These are phyloP conservation scores for Elymnias hypermnestra DNA, from an alignment of 1,140 invertebrate species.

Conservation along the genomic window DNA sequence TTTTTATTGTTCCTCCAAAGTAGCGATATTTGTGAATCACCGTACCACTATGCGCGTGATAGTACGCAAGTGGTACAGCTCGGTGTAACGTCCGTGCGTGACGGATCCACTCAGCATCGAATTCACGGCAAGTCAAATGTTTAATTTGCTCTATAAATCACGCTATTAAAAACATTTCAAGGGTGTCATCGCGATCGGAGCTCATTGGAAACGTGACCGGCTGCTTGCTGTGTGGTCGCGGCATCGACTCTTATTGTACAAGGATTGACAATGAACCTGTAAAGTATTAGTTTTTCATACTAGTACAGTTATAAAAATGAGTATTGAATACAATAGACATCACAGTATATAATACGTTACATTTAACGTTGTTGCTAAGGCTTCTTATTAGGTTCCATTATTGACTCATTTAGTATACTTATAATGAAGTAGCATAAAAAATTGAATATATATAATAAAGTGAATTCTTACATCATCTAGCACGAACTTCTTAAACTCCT, in stretches of 20 bases:
- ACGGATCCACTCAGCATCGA: constrained; percentile 68
- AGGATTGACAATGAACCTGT: background rate
- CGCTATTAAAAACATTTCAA: constrained; percentile 74
- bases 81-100: constrained; percentile 60
- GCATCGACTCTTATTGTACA: background rate
- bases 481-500: no score
- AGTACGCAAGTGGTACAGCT: constrained; percentile 19
- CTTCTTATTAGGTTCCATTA: no score
- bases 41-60: constrained; percentile 22
- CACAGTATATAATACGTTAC: no score
- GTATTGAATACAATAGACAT: no score
- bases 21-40: no score
- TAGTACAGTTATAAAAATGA: background rate
- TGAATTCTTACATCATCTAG: no score
- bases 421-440: no score
- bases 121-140: constrained; percentile 74
- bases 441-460: no score
- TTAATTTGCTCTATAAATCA: constrained; percentile 76
- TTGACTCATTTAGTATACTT: no score
- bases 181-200: constrained; percentile 67
- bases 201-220: constrained; percentile 68
- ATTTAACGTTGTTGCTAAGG: no score
- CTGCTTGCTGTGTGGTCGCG: constrained; percentile 36
- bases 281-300: background rate
- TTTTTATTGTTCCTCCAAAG: no score